These are phyloP conservation scores for Falco cherrug DNA, from an alignment of 2,797 vertebrate genomes.

Conservation along the genomic window DNA sequence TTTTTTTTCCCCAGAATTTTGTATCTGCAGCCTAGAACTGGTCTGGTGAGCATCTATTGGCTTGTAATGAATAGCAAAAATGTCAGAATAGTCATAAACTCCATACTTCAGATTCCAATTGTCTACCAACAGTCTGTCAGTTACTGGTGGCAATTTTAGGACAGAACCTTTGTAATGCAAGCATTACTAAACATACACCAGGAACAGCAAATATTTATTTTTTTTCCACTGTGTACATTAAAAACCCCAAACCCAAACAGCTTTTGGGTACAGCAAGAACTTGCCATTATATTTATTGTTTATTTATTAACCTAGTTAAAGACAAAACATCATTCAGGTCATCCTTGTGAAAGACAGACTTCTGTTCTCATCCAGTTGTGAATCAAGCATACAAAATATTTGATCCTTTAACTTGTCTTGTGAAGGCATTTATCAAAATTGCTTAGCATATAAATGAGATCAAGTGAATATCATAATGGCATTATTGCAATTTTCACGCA, in stretches of 20 bases:
- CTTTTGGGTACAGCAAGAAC: not conserved
- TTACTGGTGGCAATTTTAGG: not conserved
- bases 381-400: not conserved
- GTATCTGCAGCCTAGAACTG: not conserved
- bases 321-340: not conserved
- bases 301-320: not conserved
- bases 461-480: not conserved
- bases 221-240: not conserved
- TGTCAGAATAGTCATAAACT: not conserved
- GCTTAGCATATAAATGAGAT: not conserved
- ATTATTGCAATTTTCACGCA: not conserved
- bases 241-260: not conserved
- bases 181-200: not conserved
- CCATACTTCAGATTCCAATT: not conserved
- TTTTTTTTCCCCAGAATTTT: not conserved
- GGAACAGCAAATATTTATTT: not conserved
- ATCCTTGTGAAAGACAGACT: not conserved
- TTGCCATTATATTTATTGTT: not conserved
- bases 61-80: not conserved
- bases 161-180: not conserved
- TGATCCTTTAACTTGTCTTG: not conserved
- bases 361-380: not conserved
- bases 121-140: not conserved
- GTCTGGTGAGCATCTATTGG: not conserved
- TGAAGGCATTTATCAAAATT: not conserved